A percentile compares a stretch with the other conserved stretches of the same genome.
Evolutionary conservation across 2,797 vertebrate species (phyloP).

Genomic region (Dermochelys coriacea): DNA sequence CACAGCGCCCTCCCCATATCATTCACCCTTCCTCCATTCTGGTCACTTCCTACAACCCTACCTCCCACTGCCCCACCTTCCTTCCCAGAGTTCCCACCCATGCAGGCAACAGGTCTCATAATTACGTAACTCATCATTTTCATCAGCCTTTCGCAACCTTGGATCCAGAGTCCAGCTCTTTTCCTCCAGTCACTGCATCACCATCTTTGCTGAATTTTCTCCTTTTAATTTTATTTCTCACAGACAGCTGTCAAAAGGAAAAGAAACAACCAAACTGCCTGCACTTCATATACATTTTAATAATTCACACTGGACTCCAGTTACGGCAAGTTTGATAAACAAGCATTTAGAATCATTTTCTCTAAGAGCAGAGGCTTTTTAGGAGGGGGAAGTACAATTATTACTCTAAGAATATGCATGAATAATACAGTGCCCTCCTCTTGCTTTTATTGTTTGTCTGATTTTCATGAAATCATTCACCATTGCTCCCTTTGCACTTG

Average conservation of each 20-base stretch:
- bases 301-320: conserved; percentile 76
- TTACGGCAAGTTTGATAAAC: conserved; percentile 85
- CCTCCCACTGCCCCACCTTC: background rate
- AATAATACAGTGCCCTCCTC: conserved; percentile 57
- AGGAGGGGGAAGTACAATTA: conserved; percentile 69
- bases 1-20: background rate
- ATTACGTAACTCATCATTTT: background rate
- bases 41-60: background rate
- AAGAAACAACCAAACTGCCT: background rate
- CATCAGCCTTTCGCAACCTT: background rate
- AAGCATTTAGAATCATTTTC: conserved; percentile 73
- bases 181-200: background rate
- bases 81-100: background rate
- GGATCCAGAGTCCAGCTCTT: background rate
- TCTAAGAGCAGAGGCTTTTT: conserved; percentile 33
- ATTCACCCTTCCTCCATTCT: background rate
- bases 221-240: conserved; percentile 25
- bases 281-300: conserved; percentile 65
- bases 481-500: conserved; percentile 36
- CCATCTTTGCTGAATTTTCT: background rate
- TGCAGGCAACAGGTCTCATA: background rate
- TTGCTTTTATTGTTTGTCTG: conserved; percentile 11
- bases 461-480: conserved; percentile 56
- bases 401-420: conserved; percentile 70
- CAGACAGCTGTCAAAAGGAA: conserved; percentile 57